phyloP scores from a whole-genome alignment of 2,797 vertebrate species.

The Tadarida brasiliensis region DNA sequence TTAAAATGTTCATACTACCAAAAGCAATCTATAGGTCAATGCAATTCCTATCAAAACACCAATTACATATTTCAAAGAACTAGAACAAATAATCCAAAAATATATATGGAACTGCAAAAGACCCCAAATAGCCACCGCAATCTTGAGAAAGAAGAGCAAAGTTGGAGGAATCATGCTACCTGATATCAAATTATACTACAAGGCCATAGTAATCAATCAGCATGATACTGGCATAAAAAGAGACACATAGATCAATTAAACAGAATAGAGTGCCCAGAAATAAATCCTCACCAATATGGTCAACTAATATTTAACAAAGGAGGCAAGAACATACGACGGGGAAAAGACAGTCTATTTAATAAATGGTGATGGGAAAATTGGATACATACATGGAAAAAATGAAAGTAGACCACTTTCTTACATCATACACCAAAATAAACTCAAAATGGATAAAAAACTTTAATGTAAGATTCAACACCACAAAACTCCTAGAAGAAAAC shows the following conservation, averaged over 20 bases:
- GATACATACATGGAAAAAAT: neutral
- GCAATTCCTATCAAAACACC: neutral
- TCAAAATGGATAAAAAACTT: neutral
- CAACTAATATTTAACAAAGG: neutral
- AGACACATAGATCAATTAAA: neutral
- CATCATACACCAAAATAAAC: neutral
- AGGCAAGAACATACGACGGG: neutral
- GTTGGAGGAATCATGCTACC: neutral
- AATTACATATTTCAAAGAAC: neutral
- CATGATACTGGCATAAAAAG: neutral
- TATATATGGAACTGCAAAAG: neutral
- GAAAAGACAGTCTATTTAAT: neutral
- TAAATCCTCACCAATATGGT: neutral
- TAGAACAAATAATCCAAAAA: neutral
- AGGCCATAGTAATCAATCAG: neutral
- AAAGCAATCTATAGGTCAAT: neutral
- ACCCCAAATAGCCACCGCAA: neutral
- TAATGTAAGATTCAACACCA: neutral
- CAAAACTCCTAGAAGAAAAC: neutral
- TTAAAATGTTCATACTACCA: neutral
- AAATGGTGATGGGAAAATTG: neutral
- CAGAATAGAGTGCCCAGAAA: neutral
- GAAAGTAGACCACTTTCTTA: neutral
- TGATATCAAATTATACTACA: neutral
- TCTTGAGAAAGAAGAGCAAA: neutral